A percentile compares a stretch with the other conserved stretches of the same genome.
phyloP scores from a whole-genome alignment of 2,797 vertebrate species.

The Ciconia nigra region DNA sequence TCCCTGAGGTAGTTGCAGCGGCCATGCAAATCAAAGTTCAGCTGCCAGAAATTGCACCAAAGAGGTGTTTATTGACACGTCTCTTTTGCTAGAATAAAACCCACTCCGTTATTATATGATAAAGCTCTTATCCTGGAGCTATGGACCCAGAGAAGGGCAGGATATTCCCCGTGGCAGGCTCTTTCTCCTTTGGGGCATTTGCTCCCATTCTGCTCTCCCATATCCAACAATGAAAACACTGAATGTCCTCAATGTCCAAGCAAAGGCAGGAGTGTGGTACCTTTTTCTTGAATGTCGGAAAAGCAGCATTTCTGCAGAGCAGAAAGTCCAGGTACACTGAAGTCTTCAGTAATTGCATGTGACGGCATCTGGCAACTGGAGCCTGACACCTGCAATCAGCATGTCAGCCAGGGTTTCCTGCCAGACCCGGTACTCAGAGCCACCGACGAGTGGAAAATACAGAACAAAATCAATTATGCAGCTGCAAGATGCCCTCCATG shows the following conservation, averaged over 20 bases:
- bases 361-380: not conserved
- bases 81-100: not conserved
- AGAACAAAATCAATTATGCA: not conserved
- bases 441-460: not conserved
- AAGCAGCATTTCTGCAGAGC: not conserved
- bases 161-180: not conserved
- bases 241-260: not conserved
- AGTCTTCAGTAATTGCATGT: not conserved
- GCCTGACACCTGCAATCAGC: not conserved
- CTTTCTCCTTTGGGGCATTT: not conserved
- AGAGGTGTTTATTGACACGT: conserved; percentile 28
- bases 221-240: not conserved
- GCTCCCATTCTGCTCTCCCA: not conserved
- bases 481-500: not conserved
- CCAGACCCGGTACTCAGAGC: not conserved
- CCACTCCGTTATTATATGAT: not conserved
- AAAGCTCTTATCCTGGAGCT: not conserved
- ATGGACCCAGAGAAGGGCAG: not conserved
- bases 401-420: not conserved
- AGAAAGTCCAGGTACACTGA: not conserved
- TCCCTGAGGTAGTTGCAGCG: not conserved
- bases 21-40: not conserved
- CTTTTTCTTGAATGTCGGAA: not conserved
- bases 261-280: not conserved
- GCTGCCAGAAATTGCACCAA: conserved; percentile 1